Base-by-base conservation (phyloP, 2,888 invertebrate genomes). In the Drosophila prolongata region DNA sequence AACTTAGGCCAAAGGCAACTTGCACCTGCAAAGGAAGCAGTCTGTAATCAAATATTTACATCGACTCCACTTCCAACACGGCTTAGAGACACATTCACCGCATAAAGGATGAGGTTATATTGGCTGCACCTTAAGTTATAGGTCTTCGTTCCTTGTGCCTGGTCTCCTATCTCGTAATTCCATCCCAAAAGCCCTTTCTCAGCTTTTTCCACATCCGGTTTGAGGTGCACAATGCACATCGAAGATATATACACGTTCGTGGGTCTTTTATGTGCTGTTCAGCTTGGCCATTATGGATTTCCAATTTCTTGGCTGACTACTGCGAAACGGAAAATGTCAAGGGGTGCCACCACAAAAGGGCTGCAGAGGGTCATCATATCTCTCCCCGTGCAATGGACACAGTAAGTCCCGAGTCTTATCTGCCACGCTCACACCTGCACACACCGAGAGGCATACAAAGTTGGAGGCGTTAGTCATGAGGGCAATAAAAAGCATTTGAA, bases 401-500 rank as follows among this genome's bases (percentile, higher is more conserved):
- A 55, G 43, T 35, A 24, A 46, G 42, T 24, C 30, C 34, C 34
- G 49, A 14, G 57, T 49, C 69, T 82, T 83, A 82, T 86, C 82
- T 77, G 64, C 35, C 42, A 62, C 77, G 55, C 58, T 54, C 72
- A 58, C 58, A 24, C 42, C 24, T 37, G 73, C 44, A 55, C 37
- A 40, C 30, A 42, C 16, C 40, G 69, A 73, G 75, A 64, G 75
- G 16, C 16, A 43, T 11, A 24, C 6, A 44, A 24, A 44, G 24
- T 13, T 24, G 24, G 67, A 79, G 64, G 74, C 77, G 69, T 53
- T 74, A 72, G 57, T 73, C 53, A 67, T 58, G 60, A 71, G 72
- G 70, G 79, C 78, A 85, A 86, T 86, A 83, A 86, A 86, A 80
- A 68, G 60, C 72, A 83, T 75, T 83, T 71, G 80, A 78, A 78